phyloP scores from a whole-genome alignment of 2,888 invertebrate species.

The Ormyrus nitidulus region DNA sequence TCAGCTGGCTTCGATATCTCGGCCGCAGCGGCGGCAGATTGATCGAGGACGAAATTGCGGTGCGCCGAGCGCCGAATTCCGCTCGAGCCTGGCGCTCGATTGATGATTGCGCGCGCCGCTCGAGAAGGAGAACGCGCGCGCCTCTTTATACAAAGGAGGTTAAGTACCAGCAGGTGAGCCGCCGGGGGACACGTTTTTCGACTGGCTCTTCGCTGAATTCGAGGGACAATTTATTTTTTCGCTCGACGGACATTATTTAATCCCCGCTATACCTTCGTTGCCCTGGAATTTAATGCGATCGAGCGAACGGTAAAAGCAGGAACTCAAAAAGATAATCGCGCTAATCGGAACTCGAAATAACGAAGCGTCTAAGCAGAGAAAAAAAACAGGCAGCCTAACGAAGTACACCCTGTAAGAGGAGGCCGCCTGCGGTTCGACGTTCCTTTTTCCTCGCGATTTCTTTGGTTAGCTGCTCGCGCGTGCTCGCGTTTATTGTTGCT shows the following conservation, averaged over 20 bases:
- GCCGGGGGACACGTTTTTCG: neutral
- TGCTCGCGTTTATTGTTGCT: conserved; percentile 14
- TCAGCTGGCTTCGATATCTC: no score
- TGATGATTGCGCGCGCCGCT: conserved; percentile 28
- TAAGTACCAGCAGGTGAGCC: conserved; percentile 16
- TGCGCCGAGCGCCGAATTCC: conserved; percentile 38
- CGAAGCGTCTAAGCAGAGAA: no score
- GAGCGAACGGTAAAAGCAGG: no score
- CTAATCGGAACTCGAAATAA: neutral
- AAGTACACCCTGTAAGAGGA: conserved; percentile 16
- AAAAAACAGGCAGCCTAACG: neutral
- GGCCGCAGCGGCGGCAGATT: neutral
- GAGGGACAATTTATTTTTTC: neutral
- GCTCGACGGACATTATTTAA: neutral
- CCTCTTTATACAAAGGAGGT: conserved; percentile 8
- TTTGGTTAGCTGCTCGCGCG: neutral
- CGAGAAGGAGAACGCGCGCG: neutral
- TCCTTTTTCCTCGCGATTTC: conserved; percentile 40
- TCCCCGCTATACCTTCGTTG: no score
- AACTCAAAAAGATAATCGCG: neutral
- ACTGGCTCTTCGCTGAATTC: neutral
- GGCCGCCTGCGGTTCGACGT: conserved; percentile 20
- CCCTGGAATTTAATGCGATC: no score
- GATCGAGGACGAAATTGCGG: conserved; percentile 36
- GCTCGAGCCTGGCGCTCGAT: neutral